A percentile compares a stretch with the other conserved stretches of the same genome.
Conservation (phyloP, 2,113 vertebrate species). For the Triplophysa siluroides region DNA sequence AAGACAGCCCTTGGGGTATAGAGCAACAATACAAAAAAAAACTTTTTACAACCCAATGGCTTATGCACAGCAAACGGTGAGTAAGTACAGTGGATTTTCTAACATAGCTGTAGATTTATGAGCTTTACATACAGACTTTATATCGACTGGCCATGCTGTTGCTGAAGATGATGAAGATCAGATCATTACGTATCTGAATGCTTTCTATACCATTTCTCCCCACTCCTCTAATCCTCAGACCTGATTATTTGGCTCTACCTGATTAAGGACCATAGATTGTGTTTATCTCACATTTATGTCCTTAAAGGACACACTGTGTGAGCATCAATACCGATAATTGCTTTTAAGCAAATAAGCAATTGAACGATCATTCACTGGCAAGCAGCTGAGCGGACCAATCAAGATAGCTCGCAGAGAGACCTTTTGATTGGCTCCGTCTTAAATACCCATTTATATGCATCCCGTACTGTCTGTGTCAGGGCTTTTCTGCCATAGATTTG, state of each 20-base stretch:
- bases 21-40: too few species aligned
- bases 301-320: conserved; percentile 51
- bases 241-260: conserved; percentile 42
- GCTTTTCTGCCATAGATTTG: conserved; percentile 49
- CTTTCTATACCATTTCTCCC: not conserved
- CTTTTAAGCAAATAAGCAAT: conserved; percentile 56
- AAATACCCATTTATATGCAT: conserved; percentile 54
- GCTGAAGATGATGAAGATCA: not conserved
- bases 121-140: not conserved
- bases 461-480: conserved; percentile 47
- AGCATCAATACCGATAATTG: conserved; percentile 60
- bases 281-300: conserved; percentile 54
- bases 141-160: not conserved
- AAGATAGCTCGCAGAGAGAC: conserved; percentile 22
- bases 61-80: too few species aligned
- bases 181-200: conserved; percentile 4
- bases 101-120: too few species aligned
- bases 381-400: conserved; percentile 41
- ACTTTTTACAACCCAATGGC: too few species aligned
- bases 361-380: conserved; percentile 46
- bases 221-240: conserved; percentile 38
- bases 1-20: too few species aligned
- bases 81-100: too few species aligned
- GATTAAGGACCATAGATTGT: conserved; percentile 52
- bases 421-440: conserved; percentile 45